Base-by-base conservation (phyloP, 2,888 invertebrate genomes). In the Gryllus longicercus region DNA sequence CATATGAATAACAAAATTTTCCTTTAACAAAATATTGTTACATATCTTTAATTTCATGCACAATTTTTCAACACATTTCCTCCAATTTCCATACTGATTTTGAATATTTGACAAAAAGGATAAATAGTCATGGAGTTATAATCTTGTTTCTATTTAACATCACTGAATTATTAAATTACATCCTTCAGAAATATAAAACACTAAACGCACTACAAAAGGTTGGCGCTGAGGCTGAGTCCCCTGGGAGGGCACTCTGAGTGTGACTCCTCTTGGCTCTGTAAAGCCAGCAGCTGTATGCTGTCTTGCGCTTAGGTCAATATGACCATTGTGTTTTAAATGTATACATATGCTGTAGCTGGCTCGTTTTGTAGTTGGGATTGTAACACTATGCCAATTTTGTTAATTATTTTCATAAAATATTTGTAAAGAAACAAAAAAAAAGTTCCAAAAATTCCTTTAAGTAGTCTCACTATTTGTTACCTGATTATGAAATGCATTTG, bases 351-450 rank as follows among this genome's bases (percentile, higher is more conserved):
- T 63, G 63, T 63, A 63, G 63, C 63, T 18, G 63, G 63, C 63
- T 63, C 63, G n/a, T 63, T 63, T 63, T 63, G 63, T 63, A 63
- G 63, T 63, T 63, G 16, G 63, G 63, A 63, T 63, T 63, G 63
- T 63, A 63, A 63, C 63, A 63, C 63, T 63, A 63, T 63, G 63
- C 63, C 63, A 63, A 63, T 63, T 63, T 63, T 63, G 63, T 63
- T 63, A 63, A 63, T 63, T 63, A 63, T 63, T 63, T 63, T 63
- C 63, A 63, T 63, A 63, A 63, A 63, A 63, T n/a, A 63, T 63
- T 63, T 63, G 63, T 63, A 63, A 63, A 63, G 63, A 63, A 63
- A 63, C 63, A 63, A 63, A 63, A 38, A 38, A 21, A 63, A 63
- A 63, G 12, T 63, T 63, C 63, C 63, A 63, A 63, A 63, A 63